A percentile compares a stretch with the other conserved stretches of the same genome.
Conservation (phyloP, 2,888 invertebrate genomes). For the Anoplius nigerrimus region DNA sequence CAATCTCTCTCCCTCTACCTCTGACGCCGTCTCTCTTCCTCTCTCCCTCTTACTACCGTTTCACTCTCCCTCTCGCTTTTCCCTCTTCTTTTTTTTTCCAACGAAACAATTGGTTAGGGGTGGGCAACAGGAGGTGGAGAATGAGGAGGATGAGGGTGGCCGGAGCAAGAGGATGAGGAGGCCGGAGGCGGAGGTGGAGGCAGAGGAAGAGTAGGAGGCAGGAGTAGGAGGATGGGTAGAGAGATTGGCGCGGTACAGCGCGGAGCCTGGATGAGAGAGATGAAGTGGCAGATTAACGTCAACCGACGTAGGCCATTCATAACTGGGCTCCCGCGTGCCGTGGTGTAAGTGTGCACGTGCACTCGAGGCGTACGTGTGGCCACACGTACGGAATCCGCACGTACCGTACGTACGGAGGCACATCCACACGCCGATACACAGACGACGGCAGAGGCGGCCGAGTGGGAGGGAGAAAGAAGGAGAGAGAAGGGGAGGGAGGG, state of each 20-base stretch:
- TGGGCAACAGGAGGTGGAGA: slow-evolving; percentile 26
- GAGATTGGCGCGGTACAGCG: slow-evolving; percentile 48
- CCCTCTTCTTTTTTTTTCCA: slow-evolving; percentile 25
- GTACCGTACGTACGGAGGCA: not conserved
- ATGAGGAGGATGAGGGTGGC: slow-evolving; percentile 13
- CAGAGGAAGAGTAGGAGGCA: slow-evolving; percentile 18
- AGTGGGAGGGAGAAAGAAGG: too few species aligned
- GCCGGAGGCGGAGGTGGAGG: slow-evolving; percentile 18
- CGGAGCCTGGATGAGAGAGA: slow-evolving; percentile 56
- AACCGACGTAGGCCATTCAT: slow-evolving; percentile 63
- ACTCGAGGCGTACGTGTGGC: slow-evolving; percentile 18
- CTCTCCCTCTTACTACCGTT: not conserved
- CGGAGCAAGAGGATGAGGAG: slow-evolving; percentile 18
- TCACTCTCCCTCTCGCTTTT: slow-evolving; percentile 7
- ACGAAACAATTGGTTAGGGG: slow-evolving; percentile 59
- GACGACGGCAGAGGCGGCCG: too few species aligned
- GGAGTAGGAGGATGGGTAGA: slow-evolving; percentile 26
- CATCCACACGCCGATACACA: slow-evolving; percentile 4
- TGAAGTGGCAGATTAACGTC: slow-evolving; percentile 64
- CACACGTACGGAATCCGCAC: slow-evolving; percentile 9
- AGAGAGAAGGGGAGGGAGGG: too few species aligned
- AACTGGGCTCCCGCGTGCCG: slow-evolving; percentile 49
- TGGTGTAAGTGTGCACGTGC: slow-evolving; percentile 6
- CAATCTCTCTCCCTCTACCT: slow-evolving; percentile 6
- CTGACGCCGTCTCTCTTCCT: not conserved